Percentiles rank a stretch among this genome's conserved stretches.
These are phyloP conservation scores for Siphlonurus alternatus DNA, from an alignment of 2,888 invertebrate genomes.

Conservation along the genomic window DNA sequence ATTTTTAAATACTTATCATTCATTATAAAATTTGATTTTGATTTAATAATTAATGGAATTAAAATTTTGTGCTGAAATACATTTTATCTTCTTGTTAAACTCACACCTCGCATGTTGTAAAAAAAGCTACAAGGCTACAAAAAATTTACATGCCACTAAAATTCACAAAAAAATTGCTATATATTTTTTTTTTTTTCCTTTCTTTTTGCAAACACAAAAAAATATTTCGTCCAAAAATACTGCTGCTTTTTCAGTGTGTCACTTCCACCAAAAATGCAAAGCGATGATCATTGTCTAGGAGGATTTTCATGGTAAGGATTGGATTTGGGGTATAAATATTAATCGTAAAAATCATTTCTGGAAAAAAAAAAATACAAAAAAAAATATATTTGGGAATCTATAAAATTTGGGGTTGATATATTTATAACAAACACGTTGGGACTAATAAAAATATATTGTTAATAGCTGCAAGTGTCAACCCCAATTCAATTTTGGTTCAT, in stretches of 20 bases:
- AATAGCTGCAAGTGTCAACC: no score
- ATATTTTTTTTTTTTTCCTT: neutral
- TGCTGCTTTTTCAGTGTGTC: constrained; percentile 4
- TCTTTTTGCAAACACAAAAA: neutral
- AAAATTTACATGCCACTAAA: constrained; percentile 14
- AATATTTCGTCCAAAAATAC: neutral
- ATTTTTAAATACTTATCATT: no score
- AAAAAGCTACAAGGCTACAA: constrained; percentile 6
- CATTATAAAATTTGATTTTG: no score
- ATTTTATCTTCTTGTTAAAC: neutral
- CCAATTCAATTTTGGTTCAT: no score
- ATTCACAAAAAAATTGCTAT: constrained; percentile 11
- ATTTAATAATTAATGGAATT: no score
- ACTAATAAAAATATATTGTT: no score
- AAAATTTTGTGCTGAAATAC: neutral
- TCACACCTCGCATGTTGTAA: neutral
- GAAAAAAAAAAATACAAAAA: neutral
- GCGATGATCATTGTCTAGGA: neutral
- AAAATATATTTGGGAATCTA: neutral
- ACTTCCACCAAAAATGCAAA: constrained; percentile 4
- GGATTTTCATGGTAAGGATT: neutral
- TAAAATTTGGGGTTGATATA: neutral
- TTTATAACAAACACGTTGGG: neutral
- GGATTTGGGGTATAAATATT: neutral
- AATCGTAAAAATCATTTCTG: neutral